Evolutionary conservation across 1,140 invertebrate species (phyloP).

Genomic region (Eriosoma lanigerum): DNA sequence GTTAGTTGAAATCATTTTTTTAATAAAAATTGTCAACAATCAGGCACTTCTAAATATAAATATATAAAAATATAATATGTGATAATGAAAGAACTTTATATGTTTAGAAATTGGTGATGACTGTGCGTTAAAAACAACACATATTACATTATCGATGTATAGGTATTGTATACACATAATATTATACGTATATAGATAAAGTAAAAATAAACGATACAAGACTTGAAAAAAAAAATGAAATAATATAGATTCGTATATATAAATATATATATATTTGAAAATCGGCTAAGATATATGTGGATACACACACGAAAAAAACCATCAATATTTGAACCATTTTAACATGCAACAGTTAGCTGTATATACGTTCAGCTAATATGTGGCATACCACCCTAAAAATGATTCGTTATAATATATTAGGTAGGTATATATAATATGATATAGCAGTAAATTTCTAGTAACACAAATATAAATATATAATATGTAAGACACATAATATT

Average conservation of each 20-base stretch:
- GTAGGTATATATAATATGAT: too few relatives aligned
- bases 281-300: conserved; percentile 8
- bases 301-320: conserved; percentile 24
- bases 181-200: too few relatives aligned
- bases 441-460: conserved; percentile 38
- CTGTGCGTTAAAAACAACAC: conserved; percentile 9
- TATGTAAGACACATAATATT: background rate
- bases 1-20: background rate
- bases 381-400: conserved; percentile 41
- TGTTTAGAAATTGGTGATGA: background rate
- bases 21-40: background rate
- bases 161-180: background rate
- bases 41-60: background rate
- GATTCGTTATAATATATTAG: conserved; percentile 24
- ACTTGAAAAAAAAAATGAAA: background rate
- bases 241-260: background rate
- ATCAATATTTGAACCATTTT: conserved; percentile 42
- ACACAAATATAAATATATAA: conserved; percentile 25
- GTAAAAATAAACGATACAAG: background rate
- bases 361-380: conserved; percentile 45
- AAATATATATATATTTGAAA: conserved; percentile 7
- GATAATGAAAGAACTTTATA: background rate
- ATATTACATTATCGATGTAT: background rate
- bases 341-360: conserved; percentile 49
- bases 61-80: background rate